These are phyloP conservation scores for Helicoverpa armigera DNA, from an alignment of 1,140 invertebrate genomes.

Conservation along the genomic window DNA sequence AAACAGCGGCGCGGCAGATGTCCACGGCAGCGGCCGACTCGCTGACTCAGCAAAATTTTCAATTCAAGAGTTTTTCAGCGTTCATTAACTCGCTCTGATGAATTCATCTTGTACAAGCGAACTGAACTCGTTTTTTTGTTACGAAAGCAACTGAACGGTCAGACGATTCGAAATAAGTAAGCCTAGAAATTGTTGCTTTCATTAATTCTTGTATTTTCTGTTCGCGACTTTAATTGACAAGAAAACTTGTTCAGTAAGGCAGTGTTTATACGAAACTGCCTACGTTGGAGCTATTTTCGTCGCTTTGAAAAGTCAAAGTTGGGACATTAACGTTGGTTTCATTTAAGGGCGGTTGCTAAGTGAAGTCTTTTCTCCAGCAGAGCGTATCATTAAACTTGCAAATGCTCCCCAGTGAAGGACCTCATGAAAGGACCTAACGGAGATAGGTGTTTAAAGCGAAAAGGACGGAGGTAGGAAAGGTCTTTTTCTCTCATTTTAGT, in stretches of 20 bases:
- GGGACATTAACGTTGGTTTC: constrained; percentile 3
- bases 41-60: constrained; percentile 31
- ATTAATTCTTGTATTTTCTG: constrained; percentile 9
- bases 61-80: constrained; percentile 39
- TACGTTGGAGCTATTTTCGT: constrained; percentile 7
- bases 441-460: constrained; percentile 35
- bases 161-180: not conserved
- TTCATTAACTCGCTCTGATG: constrained; percentile 33
- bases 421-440: constrained; percentile 24
- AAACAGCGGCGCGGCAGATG: not conserved
- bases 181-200: constrained; percentile 7
- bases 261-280: not conserved
- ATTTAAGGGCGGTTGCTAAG: constrained; percentile 19
- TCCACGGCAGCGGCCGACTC: constrained; percentile 7
- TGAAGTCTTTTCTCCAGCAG: constrained; percentile 32
- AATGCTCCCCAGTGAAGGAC: constrained; percentile 37
- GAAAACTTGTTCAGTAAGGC: not conserved
- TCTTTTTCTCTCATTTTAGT: constrained; percentile 26
- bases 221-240: not conserved
- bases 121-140: constrained; percentile 16
- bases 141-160: not conserved
- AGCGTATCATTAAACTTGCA: constrained; percentile 40
- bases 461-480: not conserved
- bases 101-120: constrained; percentile 28
- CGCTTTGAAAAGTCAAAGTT: constrained; percentile 33